Evolutionary conservation across 2,888 invertebrate genomes (phyloP), one percentile per base, ranked within the genome.

Genomic region (Acrobasis suavella): DNA sequence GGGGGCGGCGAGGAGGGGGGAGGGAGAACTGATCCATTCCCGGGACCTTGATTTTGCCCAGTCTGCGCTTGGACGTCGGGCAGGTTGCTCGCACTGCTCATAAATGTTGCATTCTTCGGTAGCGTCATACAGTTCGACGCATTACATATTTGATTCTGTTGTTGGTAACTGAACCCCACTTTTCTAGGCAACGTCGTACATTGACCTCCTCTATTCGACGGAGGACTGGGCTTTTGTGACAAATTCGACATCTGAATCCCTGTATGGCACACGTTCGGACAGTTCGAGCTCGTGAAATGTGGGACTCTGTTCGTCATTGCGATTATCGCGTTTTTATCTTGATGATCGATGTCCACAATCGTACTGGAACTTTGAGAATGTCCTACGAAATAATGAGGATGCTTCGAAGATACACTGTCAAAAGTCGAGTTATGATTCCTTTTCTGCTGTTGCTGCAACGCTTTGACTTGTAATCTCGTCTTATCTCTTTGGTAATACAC

Each of bases 331-430:
- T 91, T 92, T 72, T 93, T 93, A 71, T 93, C 96, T 85, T 96
- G 96, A 84, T 95, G 95, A 78, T 97, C 97, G 42, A 97, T 96
- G 77, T 97, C 96, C 7, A 97, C 97, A 66, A 97, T 96, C 46
- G 97, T 96, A 81, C 96, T 96, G 42, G 96, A 96, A 75, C 96
- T 95, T 77, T 96, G 96, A 17, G 96, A 95, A 77, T 96, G 96
- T 0, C 95, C 95, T 74, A 96, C 94, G 75, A 96, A 95, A 78
- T 96, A 96, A 84, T 96, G 96, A 17, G 96, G 95, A 80, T 96
- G 96, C 77, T 96, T 96, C 16, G 91, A 90, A 64, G 94, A 94
- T 65, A 94, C 92, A 75, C 93, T 95, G 63, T 93, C 93, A 63
- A 92, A 93, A 0, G 91, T 92, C n/a, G 91, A 83, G 67, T 91